Percentiles rank a stretch among this genome's conserved stretches.
These are phyloP conservation scores for Cantharis nigra DNA, from an alignment of 2,888 invertebrate species.

Conservation along the genomic window DNA sequence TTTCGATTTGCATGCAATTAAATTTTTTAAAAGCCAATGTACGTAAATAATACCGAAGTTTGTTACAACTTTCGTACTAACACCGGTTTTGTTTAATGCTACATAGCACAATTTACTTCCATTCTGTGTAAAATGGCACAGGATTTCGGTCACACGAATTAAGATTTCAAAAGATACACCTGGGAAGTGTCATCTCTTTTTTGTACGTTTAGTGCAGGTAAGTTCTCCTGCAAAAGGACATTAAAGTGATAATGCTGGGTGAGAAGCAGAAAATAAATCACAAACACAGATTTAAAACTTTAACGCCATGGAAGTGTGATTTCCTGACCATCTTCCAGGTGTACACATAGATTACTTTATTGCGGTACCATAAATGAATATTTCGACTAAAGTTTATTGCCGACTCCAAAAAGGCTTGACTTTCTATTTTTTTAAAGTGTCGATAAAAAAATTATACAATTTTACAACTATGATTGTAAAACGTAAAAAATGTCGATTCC, in stretches of 20 bases:
- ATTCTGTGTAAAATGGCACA: constrained; percentile 9
- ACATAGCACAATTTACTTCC: constrained; percentile 6
- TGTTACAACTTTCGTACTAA: background rate
- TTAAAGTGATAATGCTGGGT: constrained; percentile 39
- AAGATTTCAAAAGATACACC: constrained; percentile 48
- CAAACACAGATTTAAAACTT: constrained; percentile 17
- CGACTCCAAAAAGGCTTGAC: background rate
- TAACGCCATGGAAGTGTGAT: constrained; percentile 44
- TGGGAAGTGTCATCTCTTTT: constrained; percentile 44
- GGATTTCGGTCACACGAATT: constrained; percentile 43
- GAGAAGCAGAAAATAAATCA: constrained; percentile 39
- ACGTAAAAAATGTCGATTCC: background rate
- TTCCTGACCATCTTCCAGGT: constrained; percentile 41
- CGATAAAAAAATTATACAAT: background rate
- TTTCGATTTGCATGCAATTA: background rate
- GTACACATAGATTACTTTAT: constrained; percentile 16
- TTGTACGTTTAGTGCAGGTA: constrained; percentile 32
- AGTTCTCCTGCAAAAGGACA: constrained; percentile 13
- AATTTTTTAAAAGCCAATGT: background rate
- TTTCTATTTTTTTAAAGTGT: background rate
- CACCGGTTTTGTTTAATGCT: background rate
- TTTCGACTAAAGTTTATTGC: background rate
- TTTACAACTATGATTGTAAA: background rate
- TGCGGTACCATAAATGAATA: constrained; percentile 6
- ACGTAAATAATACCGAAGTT: background rate